These are phyloP conservation scores for Baronia brevicornis DNA, from an alignment of 2,888 invertebrate species.

Conservation along the genomic window DNA sequence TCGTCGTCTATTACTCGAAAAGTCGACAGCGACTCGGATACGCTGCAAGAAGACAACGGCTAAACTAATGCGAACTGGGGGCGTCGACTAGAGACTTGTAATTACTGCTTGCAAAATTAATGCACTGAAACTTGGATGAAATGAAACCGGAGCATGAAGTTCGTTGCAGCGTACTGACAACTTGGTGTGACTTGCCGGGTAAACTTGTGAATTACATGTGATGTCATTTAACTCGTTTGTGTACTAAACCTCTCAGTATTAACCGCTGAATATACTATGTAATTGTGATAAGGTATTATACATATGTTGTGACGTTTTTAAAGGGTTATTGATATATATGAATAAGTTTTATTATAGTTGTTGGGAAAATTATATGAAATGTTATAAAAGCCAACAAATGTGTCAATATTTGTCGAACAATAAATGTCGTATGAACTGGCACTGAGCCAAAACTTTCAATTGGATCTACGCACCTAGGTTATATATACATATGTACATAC, in stretches of 20 bases:
- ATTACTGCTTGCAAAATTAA: conserved; percentile 73
- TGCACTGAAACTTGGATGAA: conserved; percentile 69
- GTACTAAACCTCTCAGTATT: conserved; percentile 3
- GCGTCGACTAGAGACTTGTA: conserved; percentile 66
- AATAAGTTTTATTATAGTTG: too few species aligned
- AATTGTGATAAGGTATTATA: too few species aligned
- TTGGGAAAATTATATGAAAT: conserved; percentile 56
- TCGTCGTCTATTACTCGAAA: conserved; percentile 53
- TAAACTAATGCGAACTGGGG: conserved; percentile 65
- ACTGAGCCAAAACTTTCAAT: conserved; percentile 54
- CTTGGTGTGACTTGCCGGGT: conserved; percentile 36
- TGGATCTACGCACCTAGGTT: conserved; percentile 38
- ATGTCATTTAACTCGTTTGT: conserved; percentile 24
- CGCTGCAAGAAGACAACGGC: conserved; percentile 51
- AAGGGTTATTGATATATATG: too few species aligned
- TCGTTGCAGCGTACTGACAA: conserved; percentile 37
- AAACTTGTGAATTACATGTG: conserved; percentile 40
- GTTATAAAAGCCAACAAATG: conserved; percentile 50
- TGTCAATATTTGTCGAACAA: conserved; percentile 68
- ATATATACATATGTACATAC: too few species aligned
- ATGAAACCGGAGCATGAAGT: conserved; percentile 66
- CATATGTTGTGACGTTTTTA: too few species aligned
- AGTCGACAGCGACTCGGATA: conserved; percentile 45
- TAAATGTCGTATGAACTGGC: conserved; percentile 69
- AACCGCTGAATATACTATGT: conserved; percentile 1